Base-by-base conservation (phyloP, 2,113 vertebrate genomes). In the Rhinoderma darwinii region DNA sequence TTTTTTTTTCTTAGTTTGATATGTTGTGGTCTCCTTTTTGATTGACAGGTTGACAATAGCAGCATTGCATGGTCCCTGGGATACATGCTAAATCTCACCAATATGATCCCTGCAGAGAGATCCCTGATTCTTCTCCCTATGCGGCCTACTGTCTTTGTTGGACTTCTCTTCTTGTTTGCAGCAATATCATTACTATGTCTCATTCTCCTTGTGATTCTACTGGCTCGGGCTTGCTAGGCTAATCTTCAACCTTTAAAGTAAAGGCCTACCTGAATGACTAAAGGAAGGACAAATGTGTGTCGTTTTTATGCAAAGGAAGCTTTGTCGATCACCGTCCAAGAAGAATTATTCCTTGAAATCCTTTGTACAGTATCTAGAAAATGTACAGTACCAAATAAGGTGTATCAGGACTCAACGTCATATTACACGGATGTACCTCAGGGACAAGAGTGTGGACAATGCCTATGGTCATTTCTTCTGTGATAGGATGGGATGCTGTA, bases 51-150 rank as follows among this genome's bases (percentile, higher is more conserved):
- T 85, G 93, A 93, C n/a, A 91, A 94, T 4, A 98, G 94, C 91
- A 98, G 94, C 81, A 94, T 99, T 70, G 95, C 95, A 0, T 99
- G 98, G 98, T 96, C 97, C 86, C 92, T 99, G 0, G 97, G 98
- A 72, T 99, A 97, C 93, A 99, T 99, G 98, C 92, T 99, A 77
- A 93, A 90, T 72, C 93, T 96, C 90, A 98, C 98, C 5, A 99
- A 98, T 91, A 98, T 98, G 97, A 97, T 99, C 89, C 98, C 98
- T 12, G 96, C 97, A 5, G 96, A 96, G 81, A 91, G 93, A 74
- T 94, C 95, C 51, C 88, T 93, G 82, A 91, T 95, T 89, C 92
- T 88, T 35, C 84, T 93, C 3, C 97, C 98, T 32, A 89, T 99
- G 91, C 90, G 92, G 81, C 89, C 94, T 18, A 78, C 93, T 0